phyloP scores from a whole-genome alignment of 2,797 vertebrate genomes.

The Lophius americanus region DNA sequence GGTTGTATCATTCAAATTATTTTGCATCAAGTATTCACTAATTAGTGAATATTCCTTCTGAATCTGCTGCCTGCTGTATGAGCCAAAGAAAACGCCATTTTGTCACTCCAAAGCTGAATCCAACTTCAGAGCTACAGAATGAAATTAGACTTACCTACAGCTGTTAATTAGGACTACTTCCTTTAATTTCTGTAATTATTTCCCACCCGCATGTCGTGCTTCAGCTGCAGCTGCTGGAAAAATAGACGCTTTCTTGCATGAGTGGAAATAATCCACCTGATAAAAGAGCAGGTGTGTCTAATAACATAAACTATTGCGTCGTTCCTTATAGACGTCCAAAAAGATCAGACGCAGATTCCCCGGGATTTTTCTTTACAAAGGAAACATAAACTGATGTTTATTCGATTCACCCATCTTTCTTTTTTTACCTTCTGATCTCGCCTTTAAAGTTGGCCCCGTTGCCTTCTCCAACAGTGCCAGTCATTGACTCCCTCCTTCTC shows the following conservation, averaged over 20 bases:
- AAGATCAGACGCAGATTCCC: conserved; percentile 5
- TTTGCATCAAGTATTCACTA: conserved; percentile 40
- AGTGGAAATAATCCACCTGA: conserved; percentile 22
- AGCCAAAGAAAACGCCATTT: conserved; percentile 10
- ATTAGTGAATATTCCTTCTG: conserved; percentile 37
- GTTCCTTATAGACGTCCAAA: conserved; percentile 7
- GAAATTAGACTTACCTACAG: conserved; percentile 53
- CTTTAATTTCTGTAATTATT: conserved; percentile 53
- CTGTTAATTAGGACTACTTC: conserved; percentile 52
- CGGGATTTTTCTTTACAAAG: background rate
- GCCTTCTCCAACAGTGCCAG: conserved; percentile 34
- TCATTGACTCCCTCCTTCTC: conserved; percentile 34
- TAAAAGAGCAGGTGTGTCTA: conserved; percentile 60
- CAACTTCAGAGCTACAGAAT: conserved; percentile 18
- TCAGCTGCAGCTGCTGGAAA: conserved; percentile 40
- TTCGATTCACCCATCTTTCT: conserved; percentile 11
- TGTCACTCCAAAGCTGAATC: conserved; percentile 11
- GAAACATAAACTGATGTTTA: conserved; percentile 6
- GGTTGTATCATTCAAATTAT: no score
- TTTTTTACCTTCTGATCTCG: conserved; percentile 6
- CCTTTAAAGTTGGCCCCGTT: conserved; percentile 16
- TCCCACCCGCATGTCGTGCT: conserved; percentile 53
- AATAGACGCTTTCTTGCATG: conserved; percentile 12
- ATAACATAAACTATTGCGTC: conserved; percentile 33
- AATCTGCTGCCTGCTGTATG: background rate